phyloP scores from a whole-genome alignment of 2,797 vertebrate genomes.

The Cebuella pygmaea region DNA sequence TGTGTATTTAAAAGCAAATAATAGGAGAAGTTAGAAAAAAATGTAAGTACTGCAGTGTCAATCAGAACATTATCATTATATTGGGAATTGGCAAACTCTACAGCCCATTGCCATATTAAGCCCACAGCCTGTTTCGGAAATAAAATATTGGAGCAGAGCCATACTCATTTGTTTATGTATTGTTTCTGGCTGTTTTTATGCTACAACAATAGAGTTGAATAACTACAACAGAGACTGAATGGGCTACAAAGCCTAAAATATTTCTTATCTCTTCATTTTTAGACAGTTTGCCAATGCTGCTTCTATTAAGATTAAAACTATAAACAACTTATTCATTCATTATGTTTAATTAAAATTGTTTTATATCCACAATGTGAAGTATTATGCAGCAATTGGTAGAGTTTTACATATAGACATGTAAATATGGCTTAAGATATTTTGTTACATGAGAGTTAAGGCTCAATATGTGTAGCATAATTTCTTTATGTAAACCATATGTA shows the following conservation, averaged over 20 bases:
- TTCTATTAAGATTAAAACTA: neutral
- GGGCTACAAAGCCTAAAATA: neutral
- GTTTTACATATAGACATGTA: neutral
- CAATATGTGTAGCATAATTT: neutral
- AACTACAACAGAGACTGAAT: neutral
- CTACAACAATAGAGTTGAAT: neutral
- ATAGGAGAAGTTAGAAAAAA: neutral
- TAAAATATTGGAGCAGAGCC: neutral
- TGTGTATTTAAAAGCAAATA: neutral
- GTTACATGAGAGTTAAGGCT: constrained; percentile 10
- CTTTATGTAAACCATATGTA: neutral
- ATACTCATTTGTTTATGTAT: neutral
- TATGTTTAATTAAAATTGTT: constrained; percentile 16
- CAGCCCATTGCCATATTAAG: neutral
- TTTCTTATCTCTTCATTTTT: neutral
- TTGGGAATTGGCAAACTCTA: neutral
- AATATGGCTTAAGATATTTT: constrained; percentile 32
- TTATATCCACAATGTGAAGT: neutral
- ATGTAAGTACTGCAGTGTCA: neutral
- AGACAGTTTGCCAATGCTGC: neutral
- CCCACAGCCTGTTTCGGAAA: neutral
- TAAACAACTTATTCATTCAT: neutral
- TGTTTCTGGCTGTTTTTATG: neutral
- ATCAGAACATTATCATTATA: neutral
- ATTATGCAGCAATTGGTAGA: neutral